Evolutionary conservation across 2,113 vertebrate species (phyloP), one percentile per base, ranked within the genome.

Genomic region (Rhagologus leucostigma): DNA sequence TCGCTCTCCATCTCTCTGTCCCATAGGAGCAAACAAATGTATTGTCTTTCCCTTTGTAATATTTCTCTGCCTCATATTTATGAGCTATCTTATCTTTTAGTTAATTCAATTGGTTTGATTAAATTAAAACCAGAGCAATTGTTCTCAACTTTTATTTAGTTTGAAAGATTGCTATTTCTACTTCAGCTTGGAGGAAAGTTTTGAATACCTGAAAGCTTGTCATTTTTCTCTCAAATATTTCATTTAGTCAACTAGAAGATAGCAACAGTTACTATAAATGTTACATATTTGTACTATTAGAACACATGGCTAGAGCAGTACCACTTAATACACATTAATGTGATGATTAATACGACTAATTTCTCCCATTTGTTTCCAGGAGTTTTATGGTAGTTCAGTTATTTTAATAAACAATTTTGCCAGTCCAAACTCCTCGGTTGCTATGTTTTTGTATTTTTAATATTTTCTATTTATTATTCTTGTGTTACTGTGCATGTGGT

Each of bases 21-120:
- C 80, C 86, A 57, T 9, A 95, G 88, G 94, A 92, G 60, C 47
- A 95, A 96, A 93, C 68, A 96, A 95, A 90, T 67, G 30, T 70
- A 70, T 70, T 92, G 42, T 82, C 59, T 88, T 91, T 91, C n/a
- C 30, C 53, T 93, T 77, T 88, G 62, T 92, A 80, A 83, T 87
- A 85, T 76, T 95, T 92, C 50, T 83, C 39, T 33, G 3, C 42
- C 80, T 56, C 21, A 20, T 88, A 67, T 84, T 93, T 93, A 84
- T 85, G 71, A 93, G 59, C 29, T 84, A 7, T 70, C 80, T 86
- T 78, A 81, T 87, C 57, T 87, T 97, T 68, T 62, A 65, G 37
- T 44, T 91, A 84, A 79, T 87, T 93, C 64, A 63, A 80, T 86
- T 77, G 42, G 13, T 84, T 86, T 86, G 68, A 86, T 86, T 74